A percentile compares a stretch with the other conserved stretches of the same genome.
Conservation (phyloP, 2,888 invertebrate genomes). For the Scaptomyza reducta region DNA sequence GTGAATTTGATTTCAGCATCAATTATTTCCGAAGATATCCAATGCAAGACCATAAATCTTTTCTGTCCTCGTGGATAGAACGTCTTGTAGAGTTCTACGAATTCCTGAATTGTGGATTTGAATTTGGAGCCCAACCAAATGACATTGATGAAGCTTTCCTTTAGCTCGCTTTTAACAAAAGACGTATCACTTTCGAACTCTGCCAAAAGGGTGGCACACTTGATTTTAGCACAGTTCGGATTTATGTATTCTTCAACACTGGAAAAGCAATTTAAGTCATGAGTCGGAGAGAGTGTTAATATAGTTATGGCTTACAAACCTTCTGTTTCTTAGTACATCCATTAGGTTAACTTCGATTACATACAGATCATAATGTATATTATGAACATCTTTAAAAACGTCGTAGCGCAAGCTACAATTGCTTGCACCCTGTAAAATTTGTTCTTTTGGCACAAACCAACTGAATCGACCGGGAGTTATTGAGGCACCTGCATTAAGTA, state of each 20-base stretch:
- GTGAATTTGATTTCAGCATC: constrained; percentile 85
- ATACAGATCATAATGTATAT: constrained; percentile 67
- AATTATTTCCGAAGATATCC: constrained; percentile 88
- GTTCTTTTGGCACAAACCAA: constrained; percentile 87
- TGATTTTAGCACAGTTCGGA: constrained; percentile 43
- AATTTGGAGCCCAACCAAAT: constrained; percentile 89
- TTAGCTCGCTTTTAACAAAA: constrained; percentile 87
- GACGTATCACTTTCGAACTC: constrained; percentile 85
- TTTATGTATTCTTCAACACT: constrained; percentile 51
- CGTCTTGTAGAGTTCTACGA: constrained; percentile 74
- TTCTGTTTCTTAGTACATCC: constrained; percentile 19
- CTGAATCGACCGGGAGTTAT: constrained; percentile 86
- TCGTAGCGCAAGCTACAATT: constrained; percentile 59
- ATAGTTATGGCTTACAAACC: constrained; percentile 33
- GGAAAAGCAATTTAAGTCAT: not conserved
- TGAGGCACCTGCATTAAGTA: constrained; percentile 85
- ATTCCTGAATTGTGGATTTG: constrained; percentile 80
- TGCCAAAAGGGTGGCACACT: constrained; percentile 85
- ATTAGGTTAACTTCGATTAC: constrained; percentile 59
- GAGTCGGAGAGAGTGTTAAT: not conserved
- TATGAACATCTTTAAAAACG: constrained; percentile 64
- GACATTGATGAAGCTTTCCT: constrained; percentile 86
- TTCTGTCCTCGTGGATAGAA: constrained; percentile 50
- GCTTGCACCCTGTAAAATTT: constrained; percentile 60
- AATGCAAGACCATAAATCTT: constrained; percentile 87